Evolutionary conservation across 2,113 vertebrate genomes (phyloP).

Genomic region (Bambusicola thoracicus): DNA sequence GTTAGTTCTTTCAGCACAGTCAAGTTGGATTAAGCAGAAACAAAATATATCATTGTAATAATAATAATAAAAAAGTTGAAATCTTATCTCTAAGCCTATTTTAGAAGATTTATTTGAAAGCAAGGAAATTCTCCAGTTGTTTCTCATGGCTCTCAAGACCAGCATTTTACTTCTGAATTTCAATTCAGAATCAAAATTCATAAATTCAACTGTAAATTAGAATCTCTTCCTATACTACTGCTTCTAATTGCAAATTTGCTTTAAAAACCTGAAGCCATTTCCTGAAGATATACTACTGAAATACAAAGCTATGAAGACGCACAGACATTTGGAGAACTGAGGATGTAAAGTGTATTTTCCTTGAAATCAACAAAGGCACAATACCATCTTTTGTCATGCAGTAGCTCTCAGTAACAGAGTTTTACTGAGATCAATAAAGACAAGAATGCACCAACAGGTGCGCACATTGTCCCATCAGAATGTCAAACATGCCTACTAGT

Average conservation of each 20-base stretch:
- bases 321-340: neutral
- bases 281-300: neutral
- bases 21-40: neutral
- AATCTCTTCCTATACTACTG: neutral
- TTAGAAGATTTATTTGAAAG: neutral
- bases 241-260: neutral
- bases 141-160: neutral
- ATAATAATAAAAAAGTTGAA: neutral
- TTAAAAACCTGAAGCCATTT: neutral
- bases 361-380: neutral
- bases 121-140: neutral
- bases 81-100: neutral
- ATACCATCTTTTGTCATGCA: neutral
- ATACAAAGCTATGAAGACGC: neutral
- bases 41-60: neutral
- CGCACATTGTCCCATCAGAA: neutral
- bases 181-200: neutral
- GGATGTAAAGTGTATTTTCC: neutral
- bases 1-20: neutral
- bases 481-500: neutral
- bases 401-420: neutral
- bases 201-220: neutral
- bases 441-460: neutral
- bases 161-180: neutral
- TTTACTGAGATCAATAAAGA: neutral